Evolutionary conservation across 2,113 vertebrate genomes (phyloP).

Genomic region (Girardinichthys multiradiatus): DNA sequence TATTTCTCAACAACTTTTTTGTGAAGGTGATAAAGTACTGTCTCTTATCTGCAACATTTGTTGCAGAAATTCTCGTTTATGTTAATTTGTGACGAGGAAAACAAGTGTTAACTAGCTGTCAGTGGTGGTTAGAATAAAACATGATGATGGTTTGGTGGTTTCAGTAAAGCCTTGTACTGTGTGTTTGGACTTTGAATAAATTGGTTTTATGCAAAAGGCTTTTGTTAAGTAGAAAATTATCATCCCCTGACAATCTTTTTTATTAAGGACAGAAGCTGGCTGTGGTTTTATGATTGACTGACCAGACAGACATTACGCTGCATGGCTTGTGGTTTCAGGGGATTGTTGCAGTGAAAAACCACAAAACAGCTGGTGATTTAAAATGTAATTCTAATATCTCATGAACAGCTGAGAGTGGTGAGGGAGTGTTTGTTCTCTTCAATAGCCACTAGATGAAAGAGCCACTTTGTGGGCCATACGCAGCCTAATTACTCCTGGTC

Average conservation of each 20-base stretch:
- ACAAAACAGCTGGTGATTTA: slow-evolving; percentile 73
- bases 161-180: background rate
- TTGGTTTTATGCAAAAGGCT: slow-evolving; percentile 27
- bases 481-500: slow-evolving; percentile 79
- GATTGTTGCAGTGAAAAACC: slow-evolving; percentile 68
- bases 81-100: background rate
- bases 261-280: slow-evolving; percentile 37
- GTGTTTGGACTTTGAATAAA: slow-evolving; percentile 25
- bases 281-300: slow-evolving; percentile 51
- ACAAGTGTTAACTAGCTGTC: slow-evolving; percentile 3
- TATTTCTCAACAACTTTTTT: background rate
- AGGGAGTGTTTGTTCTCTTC: slow-evolving; percentile 69
- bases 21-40: background rate
- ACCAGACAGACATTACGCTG: slow-evolving; percentile 48
- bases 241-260: slow-evolving; percentile 28
- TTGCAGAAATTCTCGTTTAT: background rate
- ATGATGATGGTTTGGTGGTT: background rate
- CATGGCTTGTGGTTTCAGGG: slow-evolving; percentile 69
- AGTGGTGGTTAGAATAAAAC: background rate
- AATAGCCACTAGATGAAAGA: slow-evolving; percentile 81
- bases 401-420: slow-evolving; percentile 78
- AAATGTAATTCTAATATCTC: slow-evolving; percentile 73
- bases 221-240: slow-evolving; percentile 39
- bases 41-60: background rate
- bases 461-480: slow-evolving; percentile 78